Evolutionary conservation across 2,888 invertebrate species (phyloP), one percentile per base, ranked within the genome.

Genomic region (Sialis lutaria): DNA sequence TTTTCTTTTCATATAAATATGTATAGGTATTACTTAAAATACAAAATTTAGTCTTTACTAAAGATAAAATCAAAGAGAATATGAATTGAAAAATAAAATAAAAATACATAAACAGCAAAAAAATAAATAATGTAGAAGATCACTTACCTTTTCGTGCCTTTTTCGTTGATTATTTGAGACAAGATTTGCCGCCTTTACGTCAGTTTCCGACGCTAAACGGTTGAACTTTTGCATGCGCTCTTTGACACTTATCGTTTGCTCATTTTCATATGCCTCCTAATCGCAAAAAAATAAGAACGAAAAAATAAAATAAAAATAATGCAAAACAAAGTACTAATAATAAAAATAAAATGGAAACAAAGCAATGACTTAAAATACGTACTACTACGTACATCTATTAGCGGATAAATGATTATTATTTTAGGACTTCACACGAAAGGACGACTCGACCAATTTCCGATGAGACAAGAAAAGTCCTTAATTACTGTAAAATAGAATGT

Each of bases 141-240:
- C 42, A 67, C 73, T 66, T 66, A 84, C 85, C 75, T 78, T 78
- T 53, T 75, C 73, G 49, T 69, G 69, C 53, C 73, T 74, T 52
- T 67, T 73, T 63, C 60, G 66, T 65, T 68, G 63, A 40, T 60
- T 55, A 40, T 59, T 58, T 53, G 58, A 62, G 51, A 63, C 64
- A 49, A 65, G 68, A 44, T 68, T 65, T 37, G 74, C 69, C 55
- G 75, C 74, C 51, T 73, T 62, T 6, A 71, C 67, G 60, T 76
- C 76, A 58, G 80, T 78, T 57, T 90, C 86, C 0, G 87, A 89
- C 46, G 90, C 90, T 75, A 92, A 79, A 55, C 86, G 76, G 64
- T 95, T 92, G 63, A 93, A 89, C 68, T 90, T 90, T 67, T 87
- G 84, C 58, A 88, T 89, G 50, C 90, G 75, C 64, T 95, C 93